These are phyloP conservation scores for Synanceia verrucosa DNA, from an alignment of 2,797 vertebrate genomes.

Conservation along the genomic window DNA sequence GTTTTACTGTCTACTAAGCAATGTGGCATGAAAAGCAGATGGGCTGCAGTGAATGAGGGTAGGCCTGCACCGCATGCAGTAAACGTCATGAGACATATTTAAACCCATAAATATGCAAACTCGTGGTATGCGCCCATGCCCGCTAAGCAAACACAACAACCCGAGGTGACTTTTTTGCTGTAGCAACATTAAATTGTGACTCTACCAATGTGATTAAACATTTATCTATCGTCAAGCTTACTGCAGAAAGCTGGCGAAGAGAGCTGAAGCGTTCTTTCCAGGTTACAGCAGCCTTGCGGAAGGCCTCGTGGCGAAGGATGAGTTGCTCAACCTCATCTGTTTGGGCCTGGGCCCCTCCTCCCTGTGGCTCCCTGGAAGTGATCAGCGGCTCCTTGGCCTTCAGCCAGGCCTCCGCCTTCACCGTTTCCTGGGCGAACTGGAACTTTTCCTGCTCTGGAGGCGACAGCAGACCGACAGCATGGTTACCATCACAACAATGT, in stretches of 20 bases:
- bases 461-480: constrained; percentile 42
- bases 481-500: constrained; percentile 19
- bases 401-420: constrained; percentile 91
- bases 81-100: constrained; percentile 39
- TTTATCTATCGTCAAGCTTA: constrained; percentile 79
- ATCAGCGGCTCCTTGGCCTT: constrained; percentile 90
- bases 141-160: constrained; percentile 57
- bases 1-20: constrained; percentile 21
- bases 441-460: constrained; percentile 89
- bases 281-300: constrained; percentile 91
- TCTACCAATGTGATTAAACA: constrained; percentile 68
- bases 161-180: constrained; percentile 47
- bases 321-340: constrained; percentile 93
- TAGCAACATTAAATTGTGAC: constrained; percentile 61
- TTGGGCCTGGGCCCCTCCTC: constrained; percentile 83
- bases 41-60: constrained; percentile 20
- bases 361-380: constrained; percentile 74
- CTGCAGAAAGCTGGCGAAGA: constrained; percentile 90
- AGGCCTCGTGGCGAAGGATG: constrained; percentile 94
- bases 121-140: constrained; percentile 50
- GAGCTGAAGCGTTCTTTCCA: constrained; percentile 96
- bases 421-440: constrained; percentile 89
- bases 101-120: constrained; percentile 47
- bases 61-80: constrained; percentile 49
- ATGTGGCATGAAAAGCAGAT: constrained; percentile 27